Base-by-base conservation (phyloP, 2,113 vertebrate species). In the Polyodon spathula region DNA sequence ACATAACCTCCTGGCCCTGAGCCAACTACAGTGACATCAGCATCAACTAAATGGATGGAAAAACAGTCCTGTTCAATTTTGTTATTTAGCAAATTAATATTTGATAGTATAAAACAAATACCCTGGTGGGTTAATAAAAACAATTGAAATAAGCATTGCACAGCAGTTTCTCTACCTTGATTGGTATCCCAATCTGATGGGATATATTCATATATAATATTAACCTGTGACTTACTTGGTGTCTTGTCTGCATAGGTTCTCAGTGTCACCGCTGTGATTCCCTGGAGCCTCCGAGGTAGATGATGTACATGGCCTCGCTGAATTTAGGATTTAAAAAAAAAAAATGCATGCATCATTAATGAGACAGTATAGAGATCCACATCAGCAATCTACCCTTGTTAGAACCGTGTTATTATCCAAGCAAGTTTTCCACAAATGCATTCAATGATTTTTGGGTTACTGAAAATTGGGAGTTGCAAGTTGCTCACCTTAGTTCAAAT, bases 1-100 rank as follows among this genome's bases (percentile, higher is more conserved):
- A 99, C 96, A 52, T 99, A 99, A 1, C 96, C 96, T 46, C 96
- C 96, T 6, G 96, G 96, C 1, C 96, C 95, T 54, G 96, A 97
- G 46, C 96, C 96, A 44, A 99, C 88, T 56, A 99, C 95, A 0
- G 96, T 97, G 71, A 99, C 82, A 62, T 99, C 96, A 0, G 94
- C 93, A 69, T 99, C 95, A 48, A 95, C 96, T 99, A 44, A 11
- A 64, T 51, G 10, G 16, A 27, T 61, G 3, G 40, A 52, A 16
- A 38, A 40, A 41, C 27, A 10, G 27, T 38, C 6, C 10, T n/a
- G 5, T 50, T 50, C 5, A 12, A 12, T 40, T 12, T n/a, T n/a
- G n/a, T n/a, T n/a, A n/a, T n/a, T n/a, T n/a, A n/a, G n/a, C n/a
- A n/a, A n/a, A n/a, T n/a, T n/a, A n/a, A n/a, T n/a, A n/a, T n/a